Conservation (phyloP, 2,888 invertebrate species). For the Rhorus exstirpatorius region DNA sequence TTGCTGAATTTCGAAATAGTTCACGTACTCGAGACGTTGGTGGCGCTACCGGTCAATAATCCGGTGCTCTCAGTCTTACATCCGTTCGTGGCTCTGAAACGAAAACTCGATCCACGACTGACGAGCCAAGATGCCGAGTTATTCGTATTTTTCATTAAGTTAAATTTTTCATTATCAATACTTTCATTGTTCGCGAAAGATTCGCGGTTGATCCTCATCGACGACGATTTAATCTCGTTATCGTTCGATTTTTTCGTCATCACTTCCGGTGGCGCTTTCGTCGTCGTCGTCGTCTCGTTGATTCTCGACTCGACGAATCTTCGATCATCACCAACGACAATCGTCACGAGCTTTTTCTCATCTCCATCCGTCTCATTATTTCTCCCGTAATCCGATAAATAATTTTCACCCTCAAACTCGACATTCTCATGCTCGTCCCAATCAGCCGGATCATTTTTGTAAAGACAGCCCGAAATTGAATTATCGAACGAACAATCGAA, state of each 20-base stretch:
- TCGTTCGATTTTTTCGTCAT: neutral
- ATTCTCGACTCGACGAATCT: neutral
- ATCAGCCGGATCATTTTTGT: slow-evolving; percentile 53
- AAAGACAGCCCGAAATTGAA: slow-evolving; percentile 79
- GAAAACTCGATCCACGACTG: slow-evolving; percentile 60
- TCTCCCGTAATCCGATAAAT: neutral
- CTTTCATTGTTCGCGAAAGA: slow-evolving; percentile 13
- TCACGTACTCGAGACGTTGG: slow-evolving; percentile 63
- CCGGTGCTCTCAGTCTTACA: slow-evolving; percentile 44
- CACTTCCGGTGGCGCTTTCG: slow-evolving; percentile 12
- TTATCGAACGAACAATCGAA: slow-evolving; percentile 83
- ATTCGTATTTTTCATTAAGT: slow-evolving; percentile 39
- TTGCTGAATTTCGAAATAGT: slow-evolving; percentile 20
- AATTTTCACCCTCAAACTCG: neutral
- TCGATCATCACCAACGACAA: slow-evolving; percentile 68
- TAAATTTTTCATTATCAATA: slow-evolving; percentile 12
- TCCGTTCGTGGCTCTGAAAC: slow-evolving; percentile 48
- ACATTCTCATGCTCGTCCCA: slow-evolving; percentile 5
- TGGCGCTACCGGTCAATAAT: slow-evolving; percentile 46
- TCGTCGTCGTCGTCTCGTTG: neutral
- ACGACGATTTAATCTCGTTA: neutral
- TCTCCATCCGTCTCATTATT: neutral
- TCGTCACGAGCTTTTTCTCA: slow-evolving; percentile 57
- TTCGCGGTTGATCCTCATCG: neutral
- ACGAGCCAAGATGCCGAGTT: slow-evolving; percentile 46